These are phyloP conservation scores for Drosophila leonis DNA, from an alignment of 2,888 invertebrate species.

Conservation along the genomic window DNA sequence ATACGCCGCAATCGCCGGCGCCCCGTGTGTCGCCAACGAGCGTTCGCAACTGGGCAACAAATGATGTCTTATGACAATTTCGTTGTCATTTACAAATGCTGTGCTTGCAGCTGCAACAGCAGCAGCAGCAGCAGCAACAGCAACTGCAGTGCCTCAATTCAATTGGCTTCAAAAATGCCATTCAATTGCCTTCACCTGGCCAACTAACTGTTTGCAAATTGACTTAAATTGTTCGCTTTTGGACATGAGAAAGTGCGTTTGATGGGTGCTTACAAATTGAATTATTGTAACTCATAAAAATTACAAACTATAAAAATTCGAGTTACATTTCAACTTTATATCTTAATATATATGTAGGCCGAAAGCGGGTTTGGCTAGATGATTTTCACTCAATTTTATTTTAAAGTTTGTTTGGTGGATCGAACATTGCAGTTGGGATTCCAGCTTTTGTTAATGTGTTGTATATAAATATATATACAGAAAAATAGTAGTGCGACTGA, in stretches of 20 bases:
- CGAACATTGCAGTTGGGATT: background rate
- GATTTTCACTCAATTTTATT: background rate
- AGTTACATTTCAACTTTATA: background rate
- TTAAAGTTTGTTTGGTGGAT: background rate
- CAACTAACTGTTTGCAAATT: conserved; percentile 6
- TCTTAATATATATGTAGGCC: background rate
- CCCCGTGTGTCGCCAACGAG: background rate
- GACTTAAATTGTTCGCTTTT: conserved; percentile 1
- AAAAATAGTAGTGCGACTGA: no score
- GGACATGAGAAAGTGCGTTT: background rate
- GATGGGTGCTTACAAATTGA: background rate
- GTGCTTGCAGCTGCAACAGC: conserved; percentile 15
- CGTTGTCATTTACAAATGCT: conserved; percentile 58
- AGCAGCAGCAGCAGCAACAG: conserved; percentile 16
- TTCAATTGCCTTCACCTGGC: conserved; percentile 37
- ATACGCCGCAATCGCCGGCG: conserved; percentile 52
- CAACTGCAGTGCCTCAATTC: conserved; percentile 36
- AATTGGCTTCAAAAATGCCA: conserved; percentile 48
- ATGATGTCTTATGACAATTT: conserved; percentile 62
- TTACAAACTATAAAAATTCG: background rate
- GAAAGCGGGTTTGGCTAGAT: background rate
- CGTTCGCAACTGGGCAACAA: conserved; percentile 41
- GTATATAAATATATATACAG: no score
- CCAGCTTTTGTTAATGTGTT: background rate
- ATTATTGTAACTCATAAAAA: conserved; percentile 3